Evolutionary conservation across 2,113 vertebrate genomes (phyloP), one percentile per base, ranked within the genome.

Genomic region (Zosterops hypoxanthus): DNA sequence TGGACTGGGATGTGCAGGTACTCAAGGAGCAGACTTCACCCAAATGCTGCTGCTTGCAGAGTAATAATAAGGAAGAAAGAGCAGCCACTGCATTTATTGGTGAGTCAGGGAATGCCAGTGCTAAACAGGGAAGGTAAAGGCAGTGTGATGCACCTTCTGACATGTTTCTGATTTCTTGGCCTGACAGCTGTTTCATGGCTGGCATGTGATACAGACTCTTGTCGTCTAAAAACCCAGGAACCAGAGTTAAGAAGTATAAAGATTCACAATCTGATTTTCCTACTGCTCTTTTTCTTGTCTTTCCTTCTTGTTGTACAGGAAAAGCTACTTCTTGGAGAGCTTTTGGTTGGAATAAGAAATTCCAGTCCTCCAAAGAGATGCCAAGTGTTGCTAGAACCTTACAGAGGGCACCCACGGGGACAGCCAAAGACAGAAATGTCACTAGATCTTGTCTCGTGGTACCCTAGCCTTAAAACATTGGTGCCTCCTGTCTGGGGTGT

Each of bases 141-240:
- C 21, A 60, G 36, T 2, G 9, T 56, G n/a, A 52, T n/a, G 17
- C 31, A 76, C 29, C 39, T 34, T 47, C 36, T 88, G 24, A 50
- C 1, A 1, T 12, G 4, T 14, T 41, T 41, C 39, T 77, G 31
- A 23, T 22, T 72, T 15, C 15, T 66, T 0, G 1, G 25, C 19
- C 25, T 79, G 31, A 5, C n/a, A 60, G 28, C 61, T 50, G 20
- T 60, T 70, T 65, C 42, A 31, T 14, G 57, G 29, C 29, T 17
- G 1, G 39, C 29, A 12, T 8, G 6, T 57, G 42, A 68, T n/a
- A 64, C 9, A 82, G 78, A 34, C 8, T 50, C 31, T 44, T 50
- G 16, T 64, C 8, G 10, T 66, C 22, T 16, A 46, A 66, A 66
- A 56, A n/a, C 33, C 25, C 3, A 68, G 15, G 13, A 65, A 57